These are phyloP conservation scores for Yponomeuta malinellus DNA, from an alignment of 2,888 invertebrate species.

Conservation along the genomic window DNA sequence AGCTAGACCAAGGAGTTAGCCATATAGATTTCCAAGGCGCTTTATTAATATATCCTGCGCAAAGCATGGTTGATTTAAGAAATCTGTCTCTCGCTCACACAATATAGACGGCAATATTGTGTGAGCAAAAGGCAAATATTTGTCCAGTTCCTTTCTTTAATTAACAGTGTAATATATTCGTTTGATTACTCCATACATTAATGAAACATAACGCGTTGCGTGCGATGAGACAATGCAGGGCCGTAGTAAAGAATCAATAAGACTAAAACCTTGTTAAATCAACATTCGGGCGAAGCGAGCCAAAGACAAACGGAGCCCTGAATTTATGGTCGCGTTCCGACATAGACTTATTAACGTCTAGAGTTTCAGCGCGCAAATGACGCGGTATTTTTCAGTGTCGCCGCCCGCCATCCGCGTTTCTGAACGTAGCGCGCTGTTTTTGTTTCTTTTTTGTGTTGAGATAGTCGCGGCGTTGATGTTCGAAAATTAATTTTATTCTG, in stretches of 20 bases:
- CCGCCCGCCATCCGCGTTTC: constrained; percentile 1
- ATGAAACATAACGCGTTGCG: constrained; percentile 53
- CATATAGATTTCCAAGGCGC: too few relatives aligned
- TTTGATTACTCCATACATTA: constrained; percentile 40
- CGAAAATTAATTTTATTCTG: neutral
- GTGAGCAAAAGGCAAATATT: too few relatives aligned
- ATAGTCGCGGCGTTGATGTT: neutral
- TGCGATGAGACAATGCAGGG: constrained; percentile 59
- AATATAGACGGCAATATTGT: too few relatives aligned
- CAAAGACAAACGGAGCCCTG: constrained; percentile 71
- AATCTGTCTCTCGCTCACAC: too few relatives aligned
- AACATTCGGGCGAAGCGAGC: constrained; percentile 66
- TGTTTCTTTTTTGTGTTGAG: neutral
- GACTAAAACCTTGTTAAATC: constrained; percentile 75
- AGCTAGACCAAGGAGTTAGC: too few relatives aligned
- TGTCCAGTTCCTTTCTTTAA: too few relatives aligned
- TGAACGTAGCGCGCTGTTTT: constrained; percentile 11
- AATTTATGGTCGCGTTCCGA: constrained; percentile 61
- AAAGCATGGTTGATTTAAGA: too few relatives aligned
- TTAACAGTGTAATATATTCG: too few relatives aligned
- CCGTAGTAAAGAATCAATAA: constrained; percentile 75
- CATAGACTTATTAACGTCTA: constrained; percentile 26
- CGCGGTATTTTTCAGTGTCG: constrained; percentile 50
- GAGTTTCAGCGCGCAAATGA: constrained; percentile 46
- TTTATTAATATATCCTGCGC: too few relatives aligned